Percentiles rank a stretch among this genome's conserved stretches.
Evolutionary conservation across 2,113 vertebrate species (phyloP).

Genomic region (Meles meles): DNA sequence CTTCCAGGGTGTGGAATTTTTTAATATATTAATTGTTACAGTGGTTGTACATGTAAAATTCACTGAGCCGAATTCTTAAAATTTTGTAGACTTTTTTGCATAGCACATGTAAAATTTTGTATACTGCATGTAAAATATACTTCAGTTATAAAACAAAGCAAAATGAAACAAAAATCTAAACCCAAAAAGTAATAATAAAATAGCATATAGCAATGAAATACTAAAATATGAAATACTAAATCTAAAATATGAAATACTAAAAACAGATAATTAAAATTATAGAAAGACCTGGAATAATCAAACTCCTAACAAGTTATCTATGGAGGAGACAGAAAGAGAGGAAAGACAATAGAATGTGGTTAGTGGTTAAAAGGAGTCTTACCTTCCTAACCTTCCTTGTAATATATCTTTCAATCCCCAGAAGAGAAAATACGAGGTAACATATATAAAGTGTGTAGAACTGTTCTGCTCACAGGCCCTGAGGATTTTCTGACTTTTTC

Average conservation of each 20-base stretch:
- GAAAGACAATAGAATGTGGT: background rate
- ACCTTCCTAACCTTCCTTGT: background rate
- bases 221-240: background rate
- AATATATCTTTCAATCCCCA: background rate
- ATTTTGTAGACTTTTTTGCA: background rate
- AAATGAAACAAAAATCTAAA: background rate
- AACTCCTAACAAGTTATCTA: background rate
- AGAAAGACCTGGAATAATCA: background rate
- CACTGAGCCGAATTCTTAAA: background rate
- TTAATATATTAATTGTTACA: background rate
- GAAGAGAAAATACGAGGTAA: background rate
- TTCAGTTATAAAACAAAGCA: background rate
- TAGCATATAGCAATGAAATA: background rate
- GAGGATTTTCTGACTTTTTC: background rate
- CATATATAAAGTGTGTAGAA: background rate
- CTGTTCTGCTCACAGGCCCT: background rate
- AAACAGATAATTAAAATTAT: background rate
- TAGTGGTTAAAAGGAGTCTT: background rate
- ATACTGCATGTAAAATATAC: background rate
- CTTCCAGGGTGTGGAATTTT: background rate
- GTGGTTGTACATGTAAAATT: background rate
- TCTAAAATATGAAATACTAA: background rate
- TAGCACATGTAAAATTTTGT: background rate
- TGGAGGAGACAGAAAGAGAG: background rate
- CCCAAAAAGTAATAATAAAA: background rate